phyloP scores from a whole-genome alignment of 2,113 vertebrate genomes.

The Epinephelus lanceolatus region DNA sequence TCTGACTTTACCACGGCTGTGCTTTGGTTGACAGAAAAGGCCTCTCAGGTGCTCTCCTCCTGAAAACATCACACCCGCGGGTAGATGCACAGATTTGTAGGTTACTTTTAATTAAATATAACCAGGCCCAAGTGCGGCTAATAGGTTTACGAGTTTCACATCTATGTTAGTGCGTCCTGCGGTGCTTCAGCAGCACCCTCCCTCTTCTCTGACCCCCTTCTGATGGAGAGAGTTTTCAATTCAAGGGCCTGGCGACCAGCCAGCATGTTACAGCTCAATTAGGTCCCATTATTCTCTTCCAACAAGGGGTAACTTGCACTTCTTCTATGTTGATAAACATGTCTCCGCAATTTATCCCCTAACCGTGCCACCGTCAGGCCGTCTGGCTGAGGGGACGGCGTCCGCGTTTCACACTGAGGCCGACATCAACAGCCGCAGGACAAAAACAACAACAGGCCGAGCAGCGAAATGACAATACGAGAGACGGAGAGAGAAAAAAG shows the following conservation, averaged over 20 bases:
- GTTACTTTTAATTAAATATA: constrained; percentile 44
- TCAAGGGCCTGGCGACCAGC: constrained; percentile 73
- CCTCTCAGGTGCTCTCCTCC: constrained; percentile 53
- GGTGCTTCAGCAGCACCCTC: constrained; percentile 58
- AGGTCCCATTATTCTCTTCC: constrained; percentile 77
- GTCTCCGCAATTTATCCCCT: constrained; percentile 69
- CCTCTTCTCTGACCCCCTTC: constrained; percentile 52
- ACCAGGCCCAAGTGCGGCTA: constrained; percentile 33
- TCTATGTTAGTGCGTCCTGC: constrained; percentile 43
- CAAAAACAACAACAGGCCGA: constrained; percentile 49
- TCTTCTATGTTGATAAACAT: constrained; percentile 79
- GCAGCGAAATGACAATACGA: constrained; percentile 39
- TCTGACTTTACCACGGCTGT: constrained; percentile 62
- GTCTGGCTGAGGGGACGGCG: constrained; percentile 38
- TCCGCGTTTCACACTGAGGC: constrained; percentile 47
- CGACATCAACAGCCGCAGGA: constrained; percentile 57
- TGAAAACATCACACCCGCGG: constrained; percentile 24
- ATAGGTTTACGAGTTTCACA: constrained; percentile 51
- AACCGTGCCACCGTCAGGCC: constrained; percentile 49
- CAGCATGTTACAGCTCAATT: constrained; percentile 80
- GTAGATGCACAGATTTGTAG: constrained; percentile 31
- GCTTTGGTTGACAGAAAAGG: constrained; percentile 56
- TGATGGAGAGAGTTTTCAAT: constrained; percentile 76
- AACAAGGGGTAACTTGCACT: constrained; percentile 78
- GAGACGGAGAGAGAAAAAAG: not conserved